Evolutionary conservation across 2,888 invertebrate species (phyloP), one percentile per base, ranked within the genome.

Genomic region (Pherbina coryleti): DNA sequence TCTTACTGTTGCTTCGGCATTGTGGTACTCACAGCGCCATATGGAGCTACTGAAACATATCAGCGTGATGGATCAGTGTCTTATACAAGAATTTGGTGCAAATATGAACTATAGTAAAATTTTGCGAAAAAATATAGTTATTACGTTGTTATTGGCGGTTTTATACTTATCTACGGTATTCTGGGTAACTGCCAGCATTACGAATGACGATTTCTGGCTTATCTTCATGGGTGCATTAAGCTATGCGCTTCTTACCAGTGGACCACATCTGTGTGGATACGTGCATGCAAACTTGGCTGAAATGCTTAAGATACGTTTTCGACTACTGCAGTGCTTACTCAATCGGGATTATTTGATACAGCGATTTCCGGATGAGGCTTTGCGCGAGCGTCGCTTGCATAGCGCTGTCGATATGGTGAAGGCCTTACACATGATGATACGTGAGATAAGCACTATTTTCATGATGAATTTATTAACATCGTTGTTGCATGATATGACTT

Each of bases 261-360:
- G 86, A 22, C 85, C 87, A 0, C 84, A 87, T 69, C 72, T 85
- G 1, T 80, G 80, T 3, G 84, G 85, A 3, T 89, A 84, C 49
- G 79, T 82, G 1, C 88, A 86, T 72, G 86, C 87, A 82, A 85
- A 80, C n/a, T 79, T 86, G 8, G 82, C 85, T 9, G 86, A 88
- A 64, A 14, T 88, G 25, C 57, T 88, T 3, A 55, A 79, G 37
- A 86, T 88, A 60, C 84, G 88, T 0, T 88, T 88, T 71, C 84
- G 87, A 0, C 77, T 88, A 22, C 44, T 88, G 76, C 87, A 86
- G 71, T 80, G 81, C 37, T 78, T 88, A 0, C 78, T 88, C 0
- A 53, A 80, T 28, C 82, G 78, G 0, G 55, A 80, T 8, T 83
- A 81, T 31, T 77, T 88, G 1, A 2, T 55, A n/a, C 77, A 44